Base-by-base conservation (phyloP, 2,113 vertebrate genomes). In the Carassius auratus region DNA sequence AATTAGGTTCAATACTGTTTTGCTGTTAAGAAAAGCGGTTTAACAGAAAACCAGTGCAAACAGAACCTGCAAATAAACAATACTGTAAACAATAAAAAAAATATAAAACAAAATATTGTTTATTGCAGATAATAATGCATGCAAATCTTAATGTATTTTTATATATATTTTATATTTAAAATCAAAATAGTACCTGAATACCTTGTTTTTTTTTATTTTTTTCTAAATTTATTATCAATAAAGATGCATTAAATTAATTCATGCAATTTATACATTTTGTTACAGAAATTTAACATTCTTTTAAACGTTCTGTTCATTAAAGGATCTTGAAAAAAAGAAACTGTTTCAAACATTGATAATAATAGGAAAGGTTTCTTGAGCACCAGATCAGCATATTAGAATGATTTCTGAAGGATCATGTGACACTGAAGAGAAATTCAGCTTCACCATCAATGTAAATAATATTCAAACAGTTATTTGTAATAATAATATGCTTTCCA, bases 61-160 rank as follows among this genome's bases (percentile, higher is more conserved):
- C 21, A 13, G 26, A 68, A 4, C 38, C 21, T 74, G 38, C 38
- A 74, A 74, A 74, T 45, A 74, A 59, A 8, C 17, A 8, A 59
- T 59, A 21, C 1, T 55, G 52, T 55, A 55, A 55, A 48, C 48
- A 48, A 48, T 48, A 48, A 3, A 19, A 57, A 55, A 55, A 1
- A 61, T 61, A 61, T 9, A 3, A 61, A 62, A 42, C 38, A 42
- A 23, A 12, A 23, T 12, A 62, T 62, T 61, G 21, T 61, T 62
- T 62, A n/a, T 62, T 62, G 61, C 61, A 62, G 61, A 62, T 62
- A 62, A 62, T 19, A 62, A 62, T 62, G 61, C n/a, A 62, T 23
- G 61, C 61, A 62, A 62, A 55, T 55, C 17, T 19, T 59, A 21
- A 21, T 19, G 6, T 59, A 59, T 59, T 59, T 59, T 21, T 59